A percentile compares a stretch with the other conserved stretches of the same genome.
These are phyloP conservation scores for Nasonia giraulti DNA, from an alignment of 1,140 invertebrate species.

Conservation along the genomic window DNA sequence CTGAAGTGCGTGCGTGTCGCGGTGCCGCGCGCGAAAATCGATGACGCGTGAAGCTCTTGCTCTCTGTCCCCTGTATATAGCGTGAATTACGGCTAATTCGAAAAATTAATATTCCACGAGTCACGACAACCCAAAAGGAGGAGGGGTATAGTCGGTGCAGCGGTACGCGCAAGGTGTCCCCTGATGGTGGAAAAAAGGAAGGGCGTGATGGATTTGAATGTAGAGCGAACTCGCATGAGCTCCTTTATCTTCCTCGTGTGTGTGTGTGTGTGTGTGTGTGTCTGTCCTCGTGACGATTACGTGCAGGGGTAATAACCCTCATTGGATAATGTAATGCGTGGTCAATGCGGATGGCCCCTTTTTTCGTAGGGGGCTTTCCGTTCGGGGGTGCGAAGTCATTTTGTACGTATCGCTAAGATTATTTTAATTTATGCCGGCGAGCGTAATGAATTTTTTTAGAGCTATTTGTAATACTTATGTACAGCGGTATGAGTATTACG, in stretches of 20 bases:
- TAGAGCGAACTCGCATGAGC: neutral
- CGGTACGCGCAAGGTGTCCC: neutral
- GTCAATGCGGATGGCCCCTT: no score
- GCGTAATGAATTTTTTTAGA: no score
- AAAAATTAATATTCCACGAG: slow-evolving; percentile 21
- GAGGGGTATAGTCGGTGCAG: neutral
- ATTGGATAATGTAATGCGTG: slow-evolving; percentile 5
- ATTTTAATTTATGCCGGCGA: no score
- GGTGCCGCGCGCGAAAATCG: slow-evolving; percentile 24
- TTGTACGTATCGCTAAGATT: no score
- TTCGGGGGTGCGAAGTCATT: no score
- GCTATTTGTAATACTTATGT: no score
- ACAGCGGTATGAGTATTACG: no score
- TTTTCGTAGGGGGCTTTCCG: no score
- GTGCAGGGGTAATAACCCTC: neutral
- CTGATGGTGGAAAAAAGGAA: neutral
- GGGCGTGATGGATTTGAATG: neutral
- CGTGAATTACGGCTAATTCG: slow-evolving; percentile 24
- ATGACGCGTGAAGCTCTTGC: slow-evolving; percentile 19
- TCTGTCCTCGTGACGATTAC: neutral
- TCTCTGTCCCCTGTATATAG: neutral
- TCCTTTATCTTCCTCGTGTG: neutral
- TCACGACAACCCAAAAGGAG: neutral
- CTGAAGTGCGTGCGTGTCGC: slow-evolving; percentile 25
- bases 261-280: no score